phyloP scores from a whole-genome alignment of 2,797 vertebrate genomes.

The Aeoliscus strigatus region DNA sequence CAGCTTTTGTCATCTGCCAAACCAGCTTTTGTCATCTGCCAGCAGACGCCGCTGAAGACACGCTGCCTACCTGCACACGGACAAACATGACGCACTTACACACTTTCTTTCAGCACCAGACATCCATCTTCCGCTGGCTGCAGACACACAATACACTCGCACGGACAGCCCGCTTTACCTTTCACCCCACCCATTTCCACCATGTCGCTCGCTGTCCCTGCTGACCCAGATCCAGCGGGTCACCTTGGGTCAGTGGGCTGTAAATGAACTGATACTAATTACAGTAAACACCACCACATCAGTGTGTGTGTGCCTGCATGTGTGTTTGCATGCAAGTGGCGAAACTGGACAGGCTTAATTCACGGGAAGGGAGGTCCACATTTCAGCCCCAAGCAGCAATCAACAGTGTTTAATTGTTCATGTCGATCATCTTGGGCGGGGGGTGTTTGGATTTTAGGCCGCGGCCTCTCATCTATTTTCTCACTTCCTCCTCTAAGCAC shows the following conservation, averaged over 20 bases:
- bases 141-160: slow-evolving; percentile 25
- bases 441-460: slow-evolving; percentile 29
- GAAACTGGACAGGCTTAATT: slow-evolving; percentile 46
- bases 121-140: slow-evolving; percentile 36
- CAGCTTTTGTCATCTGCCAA: slow-evolving; percentile 50
- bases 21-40: slow-evolving; percentile 53
- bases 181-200: slow-evolving; percentile 43
- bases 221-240: slow-evolving; percentile 64
- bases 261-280: slow-evolving; percentile 75
- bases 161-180: slow-evolving; percentile 31
- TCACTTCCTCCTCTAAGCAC: slow-evolving; percentile 44
- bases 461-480: slow-evolving; percentile 45
- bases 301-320: slow-evolving; percentile 36
- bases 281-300: slow-evolving; percentile 63
- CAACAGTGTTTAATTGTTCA: slow-evolving; percentile 60
- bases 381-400: slow-evolving; percentile 53
- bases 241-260: slow-evolving; percentile 64
- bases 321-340: slow-evolving; percentile 33
- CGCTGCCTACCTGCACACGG: slow-evolving; percentile 13
- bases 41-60: slow-evolving; percentile 29
- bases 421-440: slow-evolving; percentile 33
- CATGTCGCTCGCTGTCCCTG: slow-evolving; percentile 45
- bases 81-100: slow-evolving; percentile 11
- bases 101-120: slow-evolving; percentile 34
- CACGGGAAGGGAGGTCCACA: slow-evolving; percentile 51